Conservation (phyloP, 1,140 invertebrate species). For the Tetramorium alpestre region DNA sequence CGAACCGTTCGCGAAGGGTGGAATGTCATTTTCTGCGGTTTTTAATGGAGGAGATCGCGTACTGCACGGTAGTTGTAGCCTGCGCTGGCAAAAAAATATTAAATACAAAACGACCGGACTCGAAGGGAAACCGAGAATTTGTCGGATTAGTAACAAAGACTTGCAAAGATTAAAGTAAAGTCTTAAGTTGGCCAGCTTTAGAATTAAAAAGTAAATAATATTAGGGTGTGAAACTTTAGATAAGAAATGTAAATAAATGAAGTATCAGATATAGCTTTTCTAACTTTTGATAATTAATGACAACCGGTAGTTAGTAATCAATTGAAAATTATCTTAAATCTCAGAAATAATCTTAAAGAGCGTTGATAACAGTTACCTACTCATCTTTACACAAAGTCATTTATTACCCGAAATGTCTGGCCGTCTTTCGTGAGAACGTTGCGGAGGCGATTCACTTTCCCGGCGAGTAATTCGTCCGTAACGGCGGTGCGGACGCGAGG, state of each 20-base stretch:
- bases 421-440: not conserved
- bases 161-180: not conserved
- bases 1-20: slow-evolving; percentile 23
- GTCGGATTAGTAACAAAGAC: not conserved
- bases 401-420: not conserved
- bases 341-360: not conserved
- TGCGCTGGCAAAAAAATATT: slow-evolving; percentile 40
- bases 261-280: no score
- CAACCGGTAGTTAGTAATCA: not conserved
- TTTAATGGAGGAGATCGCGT: not conserved
- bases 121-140: not conserved
- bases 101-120: slow-evolving; percentile 19
- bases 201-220: not conserved
- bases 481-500: slow-evolving; percentile 16
- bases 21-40: slow-evolving; percentile 59
- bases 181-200: not conserved
- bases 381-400: not conserved
- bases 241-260: not conserved
- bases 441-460: slow-evolving; percentile 14
- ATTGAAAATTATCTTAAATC: not conserved
- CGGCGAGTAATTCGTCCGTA: slow-evolving; percentile 8
- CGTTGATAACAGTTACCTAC: not conserved
- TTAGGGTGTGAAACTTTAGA: not conserved
- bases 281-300: no score
- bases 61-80: not conserved